Evolutionary conservation across 2,113 vertebrate genomes (phyloP).

Genomic region (Centropristis striata): DNA sequence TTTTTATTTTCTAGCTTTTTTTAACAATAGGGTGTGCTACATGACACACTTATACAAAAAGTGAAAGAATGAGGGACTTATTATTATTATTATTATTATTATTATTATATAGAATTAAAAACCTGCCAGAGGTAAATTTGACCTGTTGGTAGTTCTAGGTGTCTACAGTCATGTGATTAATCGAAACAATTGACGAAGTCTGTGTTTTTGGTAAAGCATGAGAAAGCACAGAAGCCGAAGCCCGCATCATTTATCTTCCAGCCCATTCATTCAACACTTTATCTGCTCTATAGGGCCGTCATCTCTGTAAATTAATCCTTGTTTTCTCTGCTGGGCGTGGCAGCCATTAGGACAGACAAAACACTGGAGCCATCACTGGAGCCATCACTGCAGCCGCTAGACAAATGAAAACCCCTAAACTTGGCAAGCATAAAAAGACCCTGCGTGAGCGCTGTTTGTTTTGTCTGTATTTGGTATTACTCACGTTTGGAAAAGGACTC

Average conservation of each 20-base stretch:
- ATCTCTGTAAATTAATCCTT: conserved; percentile 29
- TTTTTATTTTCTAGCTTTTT: too few species aligned
- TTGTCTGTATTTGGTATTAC: conserved; percentile 22
- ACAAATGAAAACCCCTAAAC: background rate
- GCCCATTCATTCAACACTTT: background rate
- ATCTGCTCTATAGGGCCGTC: background rate
- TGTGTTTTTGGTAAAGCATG: background rate
- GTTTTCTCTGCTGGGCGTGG: conserved; percentile 50
- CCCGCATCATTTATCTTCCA: background rate
- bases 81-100: too few species aligned
- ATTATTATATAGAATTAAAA: too few species aligned
- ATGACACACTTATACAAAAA: too few species aligned
- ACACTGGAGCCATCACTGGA: conserved; percentile 20
- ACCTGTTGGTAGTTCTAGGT: too few species aligned
- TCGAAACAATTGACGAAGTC: too few species aligned
- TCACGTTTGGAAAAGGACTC: background rate
- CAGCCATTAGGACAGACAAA: conserved; percentile 39
- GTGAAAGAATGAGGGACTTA: too few species aligned
- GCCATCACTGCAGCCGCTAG: background rate
- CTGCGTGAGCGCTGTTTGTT: background rate
- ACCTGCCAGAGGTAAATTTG: too few species aligned
- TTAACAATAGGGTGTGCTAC: too few species aligned
- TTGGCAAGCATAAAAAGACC: background rate
- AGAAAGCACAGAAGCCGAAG: background rate
- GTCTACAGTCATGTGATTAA: too few species aligned